phyloP scores from a whole-genome alignment of 2,113 vertebrate genomes.

The Upupa epops region DNA sequence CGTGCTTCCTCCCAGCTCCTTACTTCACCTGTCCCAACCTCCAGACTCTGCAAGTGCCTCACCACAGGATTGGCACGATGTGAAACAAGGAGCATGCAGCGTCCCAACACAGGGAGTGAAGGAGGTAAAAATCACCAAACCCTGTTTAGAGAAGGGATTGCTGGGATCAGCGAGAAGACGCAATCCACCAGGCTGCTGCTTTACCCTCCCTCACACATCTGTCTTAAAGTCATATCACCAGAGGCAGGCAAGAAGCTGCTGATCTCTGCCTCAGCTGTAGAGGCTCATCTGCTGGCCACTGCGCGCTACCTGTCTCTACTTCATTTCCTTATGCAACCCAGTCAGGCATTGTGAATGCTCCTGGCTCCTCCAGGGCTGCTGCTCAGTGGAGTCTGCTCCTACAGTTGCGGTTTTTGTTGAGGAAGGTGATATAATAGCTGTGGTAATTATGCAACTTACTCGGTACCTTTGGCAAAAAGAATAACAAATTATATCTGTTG shows the following conservation, averaged over 20 bases:
- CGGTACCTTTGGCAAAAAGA: conserved; percentile 45
- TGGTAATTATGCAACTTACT: conserved; percentile 64
- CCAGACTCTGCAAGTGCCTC: conserved; percentile 94
- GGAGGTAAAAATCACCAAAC: background rate
- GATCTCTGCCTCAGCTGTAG: background rate
- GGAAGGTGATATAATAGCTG: conserved; percentile 36
- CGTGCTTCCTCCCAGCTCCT: conserved; percentile 93
- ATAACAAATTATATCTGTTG: conserved; percentile 35
- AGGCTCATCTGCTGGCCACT: conserved; percentile 1
- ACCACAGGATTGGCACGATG: conserved; percentile 88
- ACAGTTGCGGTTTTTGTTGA: conserved; percentile 19
- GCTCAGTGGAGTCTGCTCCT: background rate
- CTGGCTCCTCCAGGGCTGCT: conserved; percentile 25
- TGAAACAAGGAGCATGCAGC: conserved; percentile 43
- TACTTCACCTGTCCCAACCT: conserved; percentile 94
- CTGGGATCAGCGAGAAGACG: background rate
- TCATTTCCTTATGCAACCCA: background rate
- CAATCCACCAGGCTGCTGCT: conserved; percentile 31
- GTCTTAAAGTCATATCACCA: conserved; percentile 36
- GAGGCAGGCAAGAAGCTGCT: background rate
- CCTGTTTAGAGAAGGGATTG: background rate
- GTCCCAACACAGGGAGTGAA: background rate
- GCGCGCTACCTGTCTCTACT: background rate
- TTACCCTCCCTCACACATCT: conserved; percentile 54
- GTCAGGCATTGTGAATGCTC: conserved; percentile 5